Conservation (phyloP, 1,140 invertebrate species). For the Gerris buenoi region DNA sequence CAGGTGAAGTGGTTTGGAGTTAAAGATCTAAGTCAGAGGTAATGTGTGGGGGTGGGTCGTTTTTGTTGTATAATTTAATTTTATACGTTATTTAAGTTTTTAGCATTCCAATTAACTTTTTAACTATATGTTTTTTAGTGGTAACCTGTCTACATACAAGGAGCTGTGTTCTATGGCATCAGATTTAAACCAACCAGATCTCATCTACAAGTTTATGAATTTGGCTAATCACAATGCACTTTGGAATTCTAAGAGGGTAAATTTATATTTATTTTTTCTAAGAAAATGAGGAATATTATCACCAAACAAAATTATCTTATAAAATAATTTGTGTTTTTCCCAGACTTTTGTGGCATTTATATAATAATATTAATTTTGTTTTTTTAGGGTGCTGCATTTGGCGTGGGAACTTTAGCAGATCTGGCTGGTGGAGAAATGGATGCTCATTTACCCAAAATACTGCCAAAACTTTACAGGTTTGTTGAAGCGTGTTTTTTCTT, state of each 20-base stretch:
- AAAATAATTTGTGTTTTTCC: slow-evolving; percentile 1
- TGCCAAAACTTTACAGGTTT: slow-evolving; percentile 76
- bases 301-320: no score
- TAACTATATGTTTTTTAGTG: slow-evolving; percentile 36
- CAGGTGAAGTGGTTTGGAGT: no score
- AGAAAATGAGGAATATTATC: no score
- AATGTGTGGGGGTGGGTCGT: no score
- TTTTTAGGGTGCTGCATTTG: slow-evolving; percentile 69
- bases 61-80: no score
- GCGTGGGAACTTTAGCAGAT: slow-evolving; percentile 67
- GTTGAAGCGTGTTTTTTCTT: neutral
- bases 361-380: slow-evolving; percentile 10
- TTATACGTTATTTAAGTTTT: neutral
- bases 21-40: no score
- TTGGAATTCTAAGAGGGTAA: slow-evolving; percentile 69
- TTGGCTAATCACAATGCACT: slow-evolving; percentile 83
- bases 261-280: neutral
- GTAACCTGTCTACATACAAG: slow-evolving; percentile 77
- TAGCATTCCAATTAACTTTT: neutral
- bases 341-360: slow-evolving; percentile 3
- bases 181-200: slow-evolving; percentile 83
- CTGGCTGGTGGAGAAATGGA: slow-evolving; percentile 67
- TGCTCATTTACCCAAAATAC: slow-evolving; percentile 63
- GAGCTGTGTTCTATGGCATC: slow-evolving; percentile 84
- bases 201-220: slow-evolving; percentile 90